Base-by-base conservation (phyloP, 2,888 invertebrate species). In the Axea sp. region DNA sequence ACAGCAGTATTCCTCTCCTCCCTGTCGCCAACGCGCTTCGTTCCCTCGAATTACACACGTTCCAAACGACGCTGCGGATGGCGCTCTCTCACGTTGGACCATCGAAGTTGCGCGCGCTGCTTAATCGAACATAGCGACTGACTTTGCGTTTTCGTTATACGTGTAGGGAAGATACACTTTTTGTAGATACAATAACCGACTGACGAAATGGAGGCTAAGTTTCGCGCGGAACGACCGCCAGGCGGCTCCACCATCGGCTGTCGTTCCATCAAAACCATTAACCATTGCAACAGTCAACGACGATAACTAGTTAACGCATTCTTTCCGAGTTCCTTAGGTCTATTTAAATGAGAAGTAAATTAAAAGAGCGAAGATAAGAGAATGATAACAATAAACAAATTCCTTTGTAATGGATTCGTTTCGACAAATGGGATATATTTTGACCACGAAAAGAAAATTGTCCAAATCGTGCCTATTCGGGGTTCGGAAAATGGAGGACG, bases 301-400 rank as follows among this genome's bases (percentile, higher is more conserved):
- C 45, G 53, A 57, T 57, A 49, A 64, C 49, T 62, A 71, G 53
- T 39, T 59, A 9, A 39, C 59, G 15, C 47, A 53, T 73, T 67
- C 55, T 73, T 73, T 65, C 60, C 60, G 73, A 73, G 73, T 73
- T 73, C 73, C 65, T 72, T 72, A 65, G 59, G 51, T 64, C 59
- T 62, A 57, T 33, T 43, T 41, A 45, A 33, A 59, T 1, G 2
- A 30, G 6, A 31, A 28, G 7, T 14, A 14, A 14, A 55, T 30
- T 37, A 39, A 53, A 28, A 17, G 8, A n/a, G n/a, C n/a, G n/a
- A n/a, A n/a, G n/a, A n/a, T n/a, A n/a, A n/a, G n/a, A n/a, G n/a
- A n/a, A n/a, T n/a, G n/a, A n/a, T n/a, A n/a, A n/a, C n/a, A n/a
- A 9, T 15, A n/a, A 12, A 37, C 26, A 45, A 37, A 37, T 17